Evolutionary conservation across 2,797 vertebrate genomes (phyloP).

Genomic region (Xiphorhynchus erythropygius): DNA sequence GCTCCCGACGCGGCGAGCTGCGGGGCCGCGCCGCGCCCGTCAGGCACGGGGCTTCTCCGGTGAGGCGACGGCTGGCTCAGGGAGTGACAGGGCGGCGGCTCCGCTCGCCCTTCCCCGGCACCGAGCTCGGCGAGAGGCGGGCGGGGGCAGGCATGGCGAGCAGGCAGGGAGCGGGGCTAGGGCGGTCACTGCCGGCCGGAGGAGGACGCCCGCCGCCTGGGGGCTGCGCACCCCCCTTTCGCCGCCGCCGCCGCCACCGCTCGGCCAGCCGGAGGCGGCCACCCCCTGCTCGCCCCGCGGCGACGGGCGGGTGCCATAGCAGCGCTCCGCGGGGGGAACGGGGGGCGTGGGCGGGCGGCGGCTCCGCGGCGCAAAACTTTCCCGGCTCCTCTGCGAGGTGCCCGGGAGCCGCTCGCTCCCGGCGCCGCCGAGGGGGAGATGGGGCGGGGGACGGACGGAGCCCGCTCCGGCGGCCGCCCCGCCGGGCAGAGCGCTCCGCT

Average conservation of each 20-base stretch:
- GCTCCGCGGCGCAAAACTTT: conserved; percentile 8
- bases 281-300: background rate
- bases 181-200: background rate
- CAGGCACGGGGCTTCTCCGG: background rate
- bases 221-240: background rate
- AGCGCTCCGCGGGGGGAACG: background rate
- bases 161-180: background rate
- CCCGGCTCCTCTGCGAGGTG: background rate
- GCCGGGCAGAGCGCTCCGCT: background rate
- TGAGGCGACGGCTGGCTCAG: conserved; percentile 7
- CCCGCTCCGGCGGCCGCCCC: background rate
- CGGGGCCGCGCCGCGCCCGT: background rate
- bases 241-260: background rate
- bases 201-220: background rate
- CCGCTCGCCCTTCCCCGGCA: background rate
- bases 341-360: background rate
- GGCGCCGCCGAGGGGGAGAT: background rate
- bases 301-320: conserved; percentile 30
- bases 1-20: background rate
- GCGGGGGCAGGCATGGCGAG: conserved; percentile 33
- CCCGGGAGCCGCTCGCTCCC: background rate
- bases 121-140: background rate
- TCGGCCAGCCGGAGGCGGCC: background rate
- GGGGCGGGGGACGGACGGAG: background rate
- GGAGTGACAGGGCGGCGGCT: background rate